Evolutionary conservation across 2,797 vertebrate species (phyloP).

Genomic region (Champsocephalus esox): DNA sequence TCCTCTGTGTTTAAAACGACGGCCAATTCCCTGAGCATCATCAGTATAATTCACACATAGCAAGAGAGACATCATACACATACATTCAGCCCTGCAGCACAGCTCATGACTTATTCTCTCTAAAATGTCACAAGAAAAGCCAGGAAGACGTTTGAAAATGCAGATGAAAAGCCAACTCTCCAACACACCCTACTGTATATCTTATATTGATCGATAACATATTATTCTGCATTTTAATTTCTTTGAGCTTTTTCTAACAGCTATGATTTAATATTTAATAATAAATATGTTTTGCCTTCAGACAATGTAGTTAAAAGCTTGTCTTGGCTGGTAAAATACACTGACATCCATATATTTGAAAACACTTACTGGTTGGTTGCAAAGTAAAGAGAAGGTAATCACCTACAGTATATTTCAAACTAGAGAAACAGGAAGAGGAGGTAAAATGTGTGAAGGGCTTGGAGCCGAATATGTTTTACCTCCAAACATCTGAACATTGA

Average conservation of each 20-base stretch:
- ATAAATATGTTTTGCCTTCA: background rate
- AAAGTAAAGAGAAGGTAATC: conserved; percentile 10
- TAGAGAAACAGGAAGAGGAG: background rate
- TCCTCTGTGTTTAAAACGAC: conserved; percentile 49
- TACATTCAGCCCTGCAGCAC: conserved; percentile 55
- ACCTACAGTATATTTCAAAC: conserved; percentile 5
- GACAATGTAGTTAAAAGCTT: background rate
- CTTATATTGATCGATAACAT: conserved; percentile 29
- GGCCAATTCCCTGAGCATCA: conserved; percentile 42
- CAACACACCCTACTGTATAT: background rate
- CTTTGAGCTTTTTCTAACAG: conserved; percentile 20
- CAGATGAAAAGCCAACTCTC: conserved; percentile 31
- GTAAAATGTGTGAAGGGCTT: conserved; percentile 16
- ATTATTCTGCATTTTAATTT: conserved; percentile 15
- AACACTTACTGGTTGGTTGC: background rate
- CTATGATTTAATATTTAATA: background rate
- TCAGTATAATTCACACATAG: conserved; percentile 23
- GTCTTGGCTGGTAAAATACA: background rate
- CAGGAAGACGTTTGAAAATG: conserved; percentile 18
- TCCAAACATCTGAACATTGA: background rate
- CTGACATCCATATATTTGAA: background rate
- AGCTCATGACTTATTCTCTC: conserved; percentile 72
- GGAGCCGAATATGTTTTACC: background rate
- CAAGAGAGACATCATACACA: background rate
- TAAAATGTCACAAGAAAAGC: conserved; percentile 42